Base-by-base conservation (phyloP, 2,113 vertebrate species). In the Elephas maximus region DNA sequence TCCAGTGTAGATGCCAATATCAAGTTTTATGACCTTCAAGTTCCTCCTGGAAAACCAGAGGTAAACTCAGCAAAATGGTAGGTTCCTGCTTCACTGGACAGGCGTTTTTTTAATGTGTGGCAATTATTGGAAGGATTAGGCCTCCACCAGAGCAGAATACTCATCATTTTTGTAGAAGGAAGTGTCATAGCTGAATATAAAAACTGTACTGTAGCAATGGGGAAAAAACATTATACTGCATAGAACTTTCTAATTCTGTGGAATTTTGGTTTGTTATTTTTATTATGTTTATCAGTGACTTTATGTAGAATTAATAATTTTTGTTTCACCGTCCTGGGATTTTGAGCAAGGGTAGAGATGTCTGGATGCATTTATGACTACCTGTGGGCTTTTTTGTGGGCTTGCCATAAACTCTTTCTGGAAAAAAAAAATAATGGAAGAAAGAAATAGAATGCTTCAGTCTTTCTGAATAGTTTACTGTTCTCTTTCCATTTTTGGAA, bases 401-500 rank as follows among this genome's bases (percentile, higher is more conserved):
- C 62, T 90, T 92, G 4, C 7, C 63, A n/a, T 85, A 5, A 83
- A 71, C n/a, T 88, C 28, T 85, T 94, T 6, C 45, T 73, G 12
- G 48, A 57, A 44, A 90, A 78, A 33, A 92, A 95, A 17, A 14
- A 12, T 69, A 69, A 77, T 60, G 28, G 33, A 26, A 92, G 37
- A 82, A 95, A 84, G 12, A 77, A 96, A 91, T 81, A 17, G n/a
- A 20, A 78, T 71, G 8, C 20, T 88, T 93, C 28, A 95, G 76
- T 48, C 51, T 91, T 96, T 84, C 76, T 84, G 67, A 94, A 88
- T 10, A 94, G 26, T 91, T 96, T 74, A 77, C 65, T 18, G 26
- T 21, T 97, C 45, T 41, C 41, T 82, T 89, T 90, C n/a, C 20
- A 73, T 44, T 87, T 88, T 87, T 76, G 76, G 83, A 76, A 96